Base-by-base conservation (phyloP, 2,797 vertebrate genomes). In the Vireo griseus region DNA sequence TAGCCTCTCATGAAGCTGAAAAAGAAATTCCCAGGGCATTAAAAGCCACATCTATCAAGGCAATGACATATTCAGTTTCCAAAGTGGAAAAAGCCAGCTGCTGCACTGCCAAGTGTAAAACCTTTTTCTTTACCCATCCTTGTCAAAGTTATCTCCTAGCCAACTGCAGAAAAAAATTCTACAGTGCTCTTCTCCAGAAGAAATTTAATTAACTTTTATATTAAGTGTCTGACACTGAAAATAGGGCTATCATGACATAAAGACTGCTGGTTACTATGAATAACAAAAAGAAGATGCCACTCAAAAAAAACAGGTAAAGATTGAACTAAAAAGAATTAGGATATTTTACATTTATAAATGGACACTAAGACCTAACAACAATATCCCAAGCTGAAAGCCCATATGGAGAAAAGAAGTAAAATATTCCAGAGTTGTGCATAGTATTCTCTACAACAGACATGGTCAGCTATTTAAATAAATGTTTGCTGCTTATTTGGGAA, bases 61-160 rank as follows among this genome's bases (percentile, higher is more conserved):
- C 91, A 83, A 59, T 35, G 69, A 52, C 82, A 94, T 84, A 63
- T 62, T 94, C 92, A 65, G 52, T 94, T 96, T 96, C 92, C 92
- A 84, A 92, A 94, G 63, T 94, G 94, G 95, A 97, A 96, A 96
- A 96, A 92, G 87, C 55, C 96, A 97, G 94, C 91, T 96, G 94
- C 89, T 81, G 69, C 79, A 84, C 7, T 86, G 76, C 75, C 91
- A 91, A 92, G 35, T 65, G 50, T 54, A 79, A 92, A 72, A 83
- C 52, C 22, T 80, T 88, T 29, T n/a, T 71, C 86, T 89, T 85
- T 40, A 87, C 31, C 39, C 85, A 84, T 69, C 35, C 69, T 45
- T 72, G 71, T 37, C 50, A n/a, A 77, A 89, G 68, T 67, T 75
- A 81, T 40, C 58, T 84, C 51, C 69, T 16, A 47, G 68, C 25